Conservation (phyloP, 2,888 invertebrate species). For the Minunthozetes semirufus region DNA sequence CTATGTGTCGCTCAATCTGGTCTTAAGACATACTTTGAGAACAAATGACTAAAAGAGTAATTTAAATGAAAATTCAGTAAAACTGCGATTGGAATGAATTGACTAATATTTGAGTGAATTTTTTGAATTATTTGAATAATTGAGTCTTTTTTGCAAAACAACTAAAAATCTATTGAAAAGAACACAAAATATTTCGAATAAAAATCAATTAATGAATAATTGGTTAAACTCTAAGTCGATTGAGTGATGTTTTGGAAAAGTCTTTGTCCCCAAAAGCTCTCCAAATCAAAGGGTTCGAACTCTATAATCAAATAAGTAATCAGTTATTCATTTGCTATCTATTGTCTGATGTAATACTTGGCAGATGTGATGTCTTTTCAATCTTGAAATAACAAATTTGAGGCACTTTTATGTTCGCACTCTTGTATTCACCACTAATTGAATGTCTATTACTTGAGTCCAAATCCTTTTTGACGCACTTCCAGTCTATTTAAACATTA, state of each 20-base stretch:
- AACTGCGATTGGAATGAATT: constrained; percentile 24
- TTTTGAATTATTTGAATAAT: background rate
- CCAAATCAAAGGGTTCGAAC: constrained; percentile 82
- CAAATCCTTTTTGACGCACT: constrained; percentile 32
- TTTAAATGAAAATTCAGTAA: background rate
- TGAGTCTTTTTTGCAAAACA: background rate
- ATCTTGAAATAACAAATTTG: constrained; percentile 40
- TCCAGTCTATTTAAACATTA: constrained; percentile 33
- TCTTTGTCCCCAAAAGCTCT: constrained; percentile 82
- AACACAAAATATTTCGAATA: background rate
- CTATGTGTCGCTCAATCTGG: too few relatives aligned
- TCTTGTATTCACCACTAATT: constrained; percentile 17
- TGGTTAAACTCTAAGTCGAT: constrained; percentile 50
- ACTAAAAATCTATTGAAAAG: background rate
- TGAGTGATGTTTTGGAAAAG: constrained; percentile 76
- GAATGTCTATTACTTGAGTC: constrained; percentile 27
- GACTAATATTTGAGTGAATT: background rate
- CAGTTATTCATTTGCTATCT: constrained; percentile 19
- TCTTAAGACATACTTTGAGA: too few relatives aligned
- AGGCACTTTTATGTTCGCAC: constrained; percentile 38
- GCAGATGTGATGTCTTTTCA: constrained; percentile 36
- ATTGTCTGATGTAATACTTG: constrained; percentile 33
- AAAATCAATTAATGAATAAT: background rate
- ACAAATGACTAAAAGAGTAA: too few relatives aligned
- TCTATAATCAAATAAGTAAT: constrained; percentile 52